Percentiles rank a stretch among this genome's conserved stretches.
Conservation (phyloP, 1,140 invertebrate species). For the Harpegnathos saltator region DNA sequence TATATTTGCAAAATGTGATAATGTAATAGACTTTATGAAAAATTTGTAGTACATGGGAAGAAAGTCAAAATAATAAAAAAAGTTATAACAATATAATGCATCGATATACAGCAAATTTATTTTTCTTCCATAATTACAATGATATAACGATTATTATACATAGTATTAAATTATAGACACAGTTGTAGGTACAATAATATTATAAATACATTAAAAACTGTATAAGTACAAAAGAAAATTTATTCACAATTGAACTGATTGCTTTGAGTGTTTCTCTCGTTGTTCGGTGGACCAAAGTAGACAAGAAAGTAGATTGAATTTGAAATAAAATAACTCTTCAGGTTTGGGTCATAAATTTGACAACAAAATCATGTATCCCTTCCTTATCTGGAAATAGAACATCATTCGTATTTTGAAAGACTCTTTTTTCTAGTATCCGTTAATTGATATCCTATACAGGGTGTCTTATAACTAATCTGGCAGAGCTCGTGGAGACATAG, state of each 20-base stretch:
- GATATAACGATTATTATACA: neutral
- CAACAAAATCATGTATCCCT: slow-evolving; percentile 71
- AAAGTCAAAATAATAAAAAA: slow-evolving; percentile 4
- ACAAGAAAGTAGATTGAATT: neutral
- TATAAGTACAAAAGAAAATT: slow-evolving; percentile 8
- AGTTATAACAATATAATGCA: too few species aligned
- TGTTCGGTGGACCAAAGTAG: neutral
- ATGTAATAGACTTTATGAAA: slow-evolving; percentile 13
- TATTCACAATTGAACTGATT: slow-evolving; percentile 37
- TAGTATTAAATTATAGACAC: neutral
- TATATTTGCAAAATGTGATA: neutral
- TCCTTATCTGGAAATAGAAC: slow-evolving; percentile 71
- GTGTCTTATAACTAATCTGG: too few species aligned
- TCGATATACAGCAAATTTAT: too few species aligned
- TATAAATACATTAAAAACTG: slow-evolving; percentile 22
- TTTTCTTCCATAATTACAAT: too few species aligned
- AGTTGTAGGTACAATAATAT: slow-evolving; percentile 3
- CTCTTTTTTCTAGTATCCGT: neutral
- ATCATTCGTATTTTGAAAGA: slow-evolving; percentile 43
- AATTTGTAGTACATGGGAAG: neutral
- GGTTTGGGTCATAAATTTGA: slow-evolving; percentile 49
- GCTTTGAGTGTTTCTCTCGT: neutral
- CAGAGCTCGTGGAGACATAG: too few species aligned
- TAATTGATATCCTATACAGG: slow-evolving; percentile 6
- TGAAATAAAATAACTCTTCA: slow-evolving; percentile 49